Conservation (phyloP, 2,888 invertebrate species). For the Meghimatium bilineatum region DNA sequence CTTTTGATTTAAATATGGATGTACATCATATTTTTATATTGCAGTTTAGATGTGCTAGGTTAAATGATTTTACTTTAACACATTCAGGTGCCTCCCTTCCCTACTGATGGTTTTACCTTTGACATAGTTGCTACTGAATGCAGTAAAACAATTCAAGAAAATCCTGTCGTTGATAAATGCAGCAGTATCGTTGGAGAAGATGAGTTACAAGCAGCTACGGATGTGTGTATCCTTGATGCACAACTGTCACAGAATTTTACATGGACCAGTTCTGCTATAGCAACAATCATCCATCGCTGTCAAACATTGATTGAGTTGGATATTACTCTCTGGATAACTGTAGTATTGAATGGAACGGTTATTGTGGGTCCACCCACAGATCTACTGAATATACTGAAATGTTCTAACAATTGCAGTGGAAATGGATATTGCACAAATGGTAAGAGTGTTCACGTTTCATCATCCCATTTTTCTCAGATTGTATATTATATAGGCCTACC, state of each 20-base stretch:
- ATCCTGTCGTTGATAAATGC: conserved; percentile 51
- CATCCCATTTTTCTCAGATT: neutral
- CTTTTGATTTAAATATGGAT: too few relatives aligned
- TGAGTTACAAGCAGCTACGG: conserved; percentile 59
- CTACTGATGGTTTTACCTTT: neutral
- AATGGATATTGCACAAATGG: conserved; percentile 59
- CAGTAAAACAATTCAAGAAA: conserved; percentile 49
- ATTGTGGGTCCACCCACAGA: conserved; percentile 51
- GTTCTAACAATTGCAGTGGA: conserved; percentile 60
- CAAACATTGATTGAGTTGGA: conserved; percentile 51
- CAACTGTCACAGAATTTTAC: conserved; percentile 54
- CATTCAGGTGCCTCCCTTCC: neutral
- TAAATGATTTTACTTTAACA: neutral
- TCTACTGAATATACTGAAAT: conserved; percentile 56
- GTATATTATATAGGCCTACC: too few relatives aligned
- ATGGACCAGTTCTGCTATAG: conserved; percentile 56
- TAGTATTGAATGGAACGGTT: conserved; percentile 47
- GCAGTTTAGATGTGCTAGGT: neutral
- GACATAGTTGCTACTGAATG: conserved; percentile 52
- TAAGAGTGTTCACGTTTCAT: conserved; percentile 34
- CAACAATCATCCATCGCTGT: conserved; percentile 55
- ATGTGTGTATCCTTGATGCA: conserved; percentile 63
- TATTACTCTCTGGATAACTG: conserved; percentile 53
- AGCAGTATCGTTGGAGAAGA: conserved; percentile 49
- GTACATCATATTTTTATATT: too few relatives aligned